Evolutionary conservation across 2,113 vertebrate species (phyloP).

Genomic region (Okapia johnstoni): DNA sequence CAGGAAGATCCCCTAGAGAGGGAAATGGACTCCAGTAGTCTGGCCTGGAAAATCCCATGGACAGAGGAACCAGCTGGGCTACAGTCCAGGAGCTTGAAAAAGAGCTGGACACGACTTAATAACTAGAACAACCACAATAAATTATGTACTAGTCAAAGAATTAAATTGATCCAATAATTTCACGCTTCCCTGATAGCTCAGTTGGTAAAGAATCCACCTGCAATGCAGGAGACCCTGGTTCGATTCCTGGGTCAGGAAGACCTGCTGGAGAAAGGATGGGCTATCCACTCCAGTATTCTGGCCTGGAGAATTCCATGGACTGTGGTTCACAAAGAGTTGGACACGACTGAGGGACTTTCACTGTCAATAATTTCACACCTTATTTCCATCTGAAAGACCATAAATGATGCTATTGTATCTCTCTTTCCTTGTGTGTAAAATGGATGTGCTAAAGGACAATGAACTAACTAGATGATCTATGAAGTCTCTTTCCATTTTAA

Average conservation of each 20-base stretch:
- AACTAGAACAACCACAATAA: background rate
- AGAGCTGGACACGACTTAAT: background rate
- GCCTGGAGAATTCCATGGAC: background rate
- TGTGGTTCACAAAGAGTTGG: background rate
- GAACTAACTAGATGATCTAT: background rate
- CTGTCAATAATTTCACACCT: background rate
- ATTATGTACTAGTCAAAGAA: background rate
- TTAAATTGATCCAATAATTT: background rate
- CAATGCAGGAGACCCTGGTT: background rate
- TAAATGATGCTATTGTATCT: background rate
- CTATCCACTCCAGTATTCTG: background rate
- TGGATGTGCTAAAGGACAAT: background rate
- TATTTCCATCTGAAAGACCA: background rate
- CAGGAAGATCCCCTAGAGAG: background rate
- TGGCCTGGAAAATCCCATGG: background rate
- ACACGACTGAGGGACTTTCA: background rate
- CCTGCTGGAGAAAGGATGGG: background rate
- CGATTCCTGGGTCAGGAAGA: background rate
- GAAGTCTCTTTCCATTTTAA: background rate
- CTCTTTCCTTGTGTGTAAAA: background rate
- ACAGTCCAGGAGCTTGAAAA: background rate
- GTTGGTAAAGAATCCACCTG: background rate
- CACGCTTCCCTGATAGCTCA: background rate
- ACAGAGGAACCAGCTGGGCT: background rate
- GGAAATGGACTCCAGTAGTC: background rate